Evolutionary conservation across 2,888 invertebrate genomes (phyloP), one percentile per base, ranked within the genome.

Genomic region (Rhingia campestris): DNA sequence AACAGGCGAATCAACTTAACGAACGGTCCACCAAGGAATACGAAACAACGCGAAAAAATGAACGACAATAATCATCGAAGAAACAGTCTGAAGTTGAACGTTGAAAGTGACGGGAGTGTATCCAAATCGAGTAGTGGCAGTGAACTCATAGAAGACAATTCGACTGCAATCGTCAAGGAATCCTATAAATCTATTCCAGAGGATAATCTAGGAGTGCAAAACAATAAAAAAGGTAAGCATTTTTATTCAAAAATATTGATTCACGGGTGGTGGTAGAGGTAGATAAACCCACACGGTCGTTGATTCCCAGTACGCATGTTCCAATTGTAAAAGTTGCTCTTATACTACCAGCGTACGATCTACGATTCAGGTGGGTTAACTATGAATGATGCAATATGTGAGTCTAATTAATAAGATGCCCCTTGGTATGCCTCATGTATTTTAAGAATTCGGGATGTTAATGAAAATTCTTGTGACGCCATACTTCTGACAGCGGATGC

Each of bases 121-220:
- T 64, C 87, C 69, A 69, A 88, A 87, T 6, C 51, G 1, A 30
- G n/a, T 4, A 32, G 30, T 30, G n/a, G 12, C 33, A 53, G 47
- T 43, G 58, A 66, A 56, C 32, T 30, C 33, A 84, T 66, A 70
- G 66, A 64, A 39, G 66, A 32, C 14, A 80, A 74, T 59, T 54
- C 54, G 7, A 3, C 37, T 9, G 7, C 39, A 51, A 9, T 63
- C 39, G 61, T 30, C n/a, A 85, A 70, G 12, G 89, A 91, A 47
- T 88, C 93, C 43, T 94, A 94, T 89, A 94, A 93, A 89, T 92
- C 92, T 53, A 92, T 94, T 87, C 92, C 93, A 81, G 94, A 94
- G 87, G 89, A 92, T 86, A 93, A 93, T 89, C 91, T 92, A 91
- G 93, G 51, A 32, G 45, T 41, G 12, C 69, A 75, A 45, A 75